phyloP scores from a whole-genome alignment of 2,888 invertebrate genomes.

The Monochamus alternatus region DNA sequence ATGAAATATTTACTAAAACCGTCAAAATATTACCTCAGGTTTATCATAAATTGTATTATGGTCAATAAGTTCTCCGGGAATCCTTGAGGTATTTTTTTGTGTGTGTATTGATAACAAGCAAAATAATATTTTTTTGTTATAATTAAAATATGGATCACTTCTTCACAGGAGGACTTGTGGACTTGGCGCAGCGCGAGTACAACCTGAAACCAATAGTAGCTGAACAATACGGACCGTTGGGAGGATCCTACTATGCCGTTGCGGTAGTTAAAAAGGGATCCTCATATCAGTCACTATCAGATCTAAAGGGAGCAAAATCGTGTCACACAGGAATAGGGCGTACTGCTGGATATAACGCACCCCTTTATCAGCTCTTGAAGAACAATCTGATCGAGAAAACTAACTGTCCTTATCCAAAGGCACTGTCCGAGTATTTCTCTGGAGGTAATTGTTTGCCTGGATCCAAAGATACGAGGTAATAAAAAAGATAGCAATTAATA shows the following conservation, averaged over 20 bases:
- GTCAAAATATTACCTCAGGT: too few relatives aligned
- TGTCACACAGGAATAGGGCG: conserved; percentile 73
- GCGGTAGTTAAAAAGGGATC: conserved; percentile 79
- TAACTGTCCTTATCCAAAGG: conserved; percentile 75
- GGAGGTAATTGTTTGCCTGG: conserved; percentile 78
- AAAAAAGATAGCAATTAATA: background rate
- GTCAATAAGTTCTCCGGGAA: too few relatives aligned
- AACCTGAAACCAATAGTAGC: conserved; percentile 77
- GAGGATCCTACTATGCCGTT: conserved; percentile 76
- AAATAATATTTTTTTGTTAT: too few relatives aligned
- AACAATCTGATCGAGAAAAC: conserved; percentile 73
- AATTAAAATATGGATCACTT: too few relatives aligned
- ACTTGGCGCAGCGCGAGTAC: conserved; percentile 73
- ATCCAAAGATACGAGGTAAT: conserved; percentile 71
- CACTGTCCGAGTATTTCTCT: conserved; percentile 80
- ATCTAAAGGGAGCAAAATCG: conserved; percentile 77
- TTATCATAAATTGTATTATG: too few relatives aligned
- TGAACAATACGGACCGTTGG: conserved; percentile 75
- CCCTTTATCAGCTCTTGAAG: conserved; percentile 75
- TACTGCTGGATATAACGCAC: conserved; percentile 74
- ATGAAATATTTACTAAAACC: too few relatives aligned
- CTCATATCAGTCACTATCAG: conserved; percentile 73
- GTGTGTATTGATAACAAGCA: too few relatives aligned
- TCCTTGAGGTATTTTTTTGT: too few relatives aligned
- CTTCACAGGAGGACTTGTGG: conserved; percentile 72